phyloP scores from a whole-genome alignment of 92 coral and sea anemone species.

The Virgularia gustaviana region DNA sequence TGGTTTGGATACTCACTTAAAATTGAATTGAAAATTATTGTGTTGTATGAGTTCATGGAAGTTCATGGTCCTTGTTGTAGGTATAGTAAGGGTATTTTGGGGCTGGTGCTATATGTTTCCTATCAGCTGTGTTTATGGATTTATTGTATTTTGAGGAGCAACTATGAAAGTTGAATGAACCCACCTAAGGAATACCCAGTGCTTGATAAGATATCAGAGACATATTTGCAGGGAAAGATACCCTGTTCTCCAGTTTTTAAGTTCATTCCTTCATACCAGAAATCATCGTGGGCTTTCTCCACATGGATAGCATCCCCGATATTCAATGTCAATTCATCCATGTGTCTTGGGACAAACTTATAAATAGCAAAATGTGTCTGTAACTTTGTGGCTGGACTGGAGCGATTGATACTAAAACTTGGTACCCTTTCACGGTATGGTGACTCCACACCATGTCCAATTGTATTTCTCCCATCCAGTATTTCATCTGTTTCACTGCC shows the following conservation, averaged over 20 bases:
- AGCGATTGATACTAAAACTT: neutral
- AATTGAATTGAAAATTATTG: neutral
- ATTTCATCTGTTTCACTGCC: neutral
- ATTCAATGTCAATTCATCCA: conserved; percentile 69
- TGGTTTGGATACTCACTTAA: neutral
- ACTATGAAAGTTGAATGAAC: no score
- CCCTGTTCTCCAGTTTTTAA: neutral
- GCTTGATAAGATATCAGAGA: conserved; percentile 67
- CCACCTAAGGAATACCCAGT: conserved; percentile 30
- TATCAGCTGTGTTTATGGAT: no score
- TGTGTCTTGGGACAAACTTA: conserved; percentile 81
- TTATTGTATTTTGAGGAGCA: no score
- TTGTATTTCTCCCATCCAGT: neutral
- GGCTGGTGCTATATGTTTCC: no score
- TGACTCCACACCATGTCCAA: neutral
- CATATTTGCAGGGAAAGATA: conserved; percentile 30
- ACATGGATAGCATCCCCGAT: conserved; percentile 83
- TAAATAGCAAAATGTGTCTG: conserved; percentile 89
- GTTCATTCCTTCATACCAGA: conserved; percentile 88
- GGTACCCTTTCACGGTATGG: conserved; percentile 24
- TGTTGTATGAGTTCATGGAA: no score
- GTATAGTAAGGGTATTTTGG: no score
- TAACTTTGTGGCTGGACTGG: neutral
- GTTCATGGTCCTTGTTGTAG: no score
- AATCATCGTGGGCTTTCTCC: conserved; percentile 65